Evolutionary conservation across 2,888 invertebrate species (phyloP).

Genomic region (Glaucopsyche alexis): DNA sequence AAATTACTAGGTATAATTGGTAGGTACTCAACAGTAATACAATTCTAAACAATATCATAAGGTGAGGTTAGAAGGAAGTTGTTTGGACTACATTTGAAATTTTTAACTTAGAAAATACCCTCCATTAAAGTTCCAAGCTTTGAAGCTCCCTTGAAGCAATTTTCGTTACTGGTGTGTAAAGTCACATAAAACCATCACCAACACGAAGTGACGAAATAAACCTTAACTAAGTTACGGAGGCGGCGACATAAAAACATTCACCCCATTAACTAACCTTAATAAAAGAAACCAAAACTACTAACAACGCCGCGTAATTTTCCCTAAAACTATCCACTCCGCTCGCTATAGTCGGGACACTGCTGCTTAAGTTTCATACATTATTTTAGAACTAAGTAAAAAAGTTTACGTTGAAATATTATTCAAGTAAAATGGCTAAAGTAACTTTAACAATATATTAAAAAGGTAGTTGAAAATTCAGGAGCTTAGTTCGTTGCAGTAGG

Average conservation of each 20-base stretch:
- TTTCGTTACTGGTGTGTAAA: neutral
- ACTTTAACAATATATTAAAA: slow-evolving; percentile 42
- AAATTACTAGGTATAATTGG: no score
- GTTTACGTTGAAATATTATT: slow-evolving; percentile 29
- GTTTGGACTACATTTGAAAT: neutral
- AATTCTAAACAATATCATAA: no score
- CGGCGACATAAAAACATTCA: slow-evolving; percentile 20
- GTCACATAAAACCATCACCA: neutral
- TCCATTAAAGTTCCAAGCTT: neutral
- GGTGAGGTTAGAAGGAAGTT: no score
- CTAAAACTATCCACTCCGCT: slow-evolving; percentile 7
- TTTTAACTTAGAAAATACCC: neutral
- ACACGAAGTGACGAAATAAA: slow-evolving; percentile 7
- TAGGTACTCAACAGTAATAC: no score
- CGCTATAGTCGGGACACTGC: neutral
- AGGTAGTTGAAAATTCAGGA: slow-evolving; percentile 49
- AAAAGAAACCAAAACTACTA: slow-evolving; percentile 19
- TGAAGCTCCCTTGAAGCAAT: neutral
- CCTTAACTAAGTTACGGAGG: slow-evolving; percentile 12
- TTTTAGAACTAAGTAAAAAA: slow-evolving; percentile 28
- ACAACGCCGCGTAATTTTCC: neutral
- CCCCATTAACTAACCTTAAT: slow-evolving; percentile 24
- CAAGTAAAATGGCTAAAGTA: slow-evolving; percentile 32
- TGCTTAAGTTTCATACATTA: slow-evolving; percentile 25
- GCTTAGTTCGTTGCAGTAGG: slow-evolving; percentile 53